Evolutionary conservation across 2,797 vertebrate species (phyloP).

Genomic region (Rhinichthys osculus): DNA sequence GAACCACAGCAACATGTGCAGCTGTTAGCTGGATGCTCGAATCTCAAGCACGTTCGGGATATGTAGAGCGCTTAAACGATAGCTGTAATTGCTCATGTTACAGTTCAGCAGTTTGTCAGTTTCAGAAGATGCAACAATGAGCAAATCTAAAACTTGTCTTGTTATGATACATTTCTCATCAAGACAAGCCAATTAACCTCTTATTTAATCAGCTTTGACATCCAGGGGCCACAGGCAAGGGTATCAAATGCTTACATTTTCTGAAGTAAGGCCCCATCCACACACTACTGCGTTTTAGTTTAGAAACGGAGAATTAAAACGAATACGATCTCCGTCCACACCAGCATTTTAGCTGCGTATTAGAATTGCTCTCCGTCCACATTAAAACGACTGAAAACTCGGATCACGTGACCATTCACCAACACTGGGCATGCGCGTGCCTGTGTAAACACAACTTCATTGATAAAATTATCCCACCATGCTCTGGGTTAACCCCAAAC

Average conservation of each 20-base stretch:
- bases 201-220: background rate
- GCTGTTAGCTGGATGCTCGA: background rate
- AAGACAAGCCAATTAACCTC: background rate
- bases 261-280: too few relatives aligned
- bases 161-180: background rate
- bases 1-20: background rate
- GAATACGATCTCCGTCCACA: too few relatives aligned
- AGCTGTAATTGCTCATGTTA: constrained; percentile 36
- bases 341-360: too few relatives aligned
- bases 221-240: background rate
- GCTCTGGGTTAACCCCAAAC: too few relatives aligned
- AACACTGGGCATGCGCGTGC: too few relatives aligned
- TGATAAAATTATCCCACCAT: too few relatives aligned
- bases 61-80: background rate
- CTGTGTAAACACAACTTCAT: too few relatives aligned
- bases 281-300: too few relatives aligned
- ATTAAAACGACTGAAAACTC: too few relatives aligned
- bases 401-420: too few relatives aligned
- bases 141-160: constrained; percentile 8
- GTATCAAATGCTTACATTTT: background rate
- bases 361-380: too few relatives aligned
- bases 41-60: background rate
- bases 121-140: constrained; percentile 9
- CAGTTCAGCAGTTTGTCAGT: constrained; percentile 30
- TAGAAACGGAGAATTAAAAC: too few relatives aligned